Evolutionary conservation across 2,797 vertebrate species (phyloP).

Genomic region (Acanthornis magna): DNA sequence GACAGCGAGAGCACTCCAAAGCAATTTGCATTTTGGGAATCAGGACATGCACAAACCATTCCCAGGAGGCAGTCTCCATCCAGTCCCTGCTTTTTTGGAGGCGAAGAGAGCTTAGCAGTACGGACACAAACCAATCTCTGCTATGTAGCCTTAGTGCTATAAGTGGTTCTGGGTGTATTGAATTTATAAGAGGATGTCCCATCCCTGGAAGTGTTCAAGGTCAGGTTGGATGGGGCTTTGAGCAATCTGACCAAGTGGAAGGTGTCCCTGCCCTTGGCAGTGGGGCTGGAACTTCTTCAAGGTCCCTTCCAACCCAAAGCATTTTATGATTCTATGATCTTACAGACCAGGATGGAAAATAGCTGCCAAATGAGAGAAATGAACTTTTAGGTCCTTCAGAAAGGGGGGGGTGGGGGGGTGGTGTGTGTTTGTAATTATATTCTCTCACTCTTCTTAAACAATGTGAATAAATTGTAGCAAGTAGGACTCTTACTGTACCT

Average conservation of each 20-base stretch:
- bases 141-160: background rate
- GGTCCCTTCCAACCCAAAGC: background rate
- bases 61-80: background rate
- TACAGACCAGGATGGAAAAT: background rate
- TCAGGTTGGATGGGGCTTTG: background rate
- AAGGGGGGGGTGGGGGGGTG: background rate
- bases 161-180: background rate
- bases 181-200: background rate
- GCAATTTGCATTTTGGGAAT: background rate
- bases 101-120: background rate
- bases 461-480: background rate
- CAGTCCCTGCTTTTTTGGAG: background rate
- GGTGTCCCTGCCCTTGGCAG: background rate
- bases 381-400: background rate
- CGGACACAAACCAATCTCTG: background rate
- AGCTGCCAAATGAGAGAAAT: background rate
- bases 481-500: background rate
- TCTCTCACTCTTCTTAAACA: background rate
- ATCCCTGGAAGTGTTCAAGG: background rate
- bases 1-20: background rate
- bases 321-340: background rate
- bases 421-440: background rate
- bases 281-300: background rate
- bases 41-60: background rate
- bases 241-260: background rate